Percentiles rank a stretch among this genome's conserved stretches.
phyloP scores from a whole-genome alignment of 92 coral and sea anemone species.

The Paramuricea clavata region DNA sequence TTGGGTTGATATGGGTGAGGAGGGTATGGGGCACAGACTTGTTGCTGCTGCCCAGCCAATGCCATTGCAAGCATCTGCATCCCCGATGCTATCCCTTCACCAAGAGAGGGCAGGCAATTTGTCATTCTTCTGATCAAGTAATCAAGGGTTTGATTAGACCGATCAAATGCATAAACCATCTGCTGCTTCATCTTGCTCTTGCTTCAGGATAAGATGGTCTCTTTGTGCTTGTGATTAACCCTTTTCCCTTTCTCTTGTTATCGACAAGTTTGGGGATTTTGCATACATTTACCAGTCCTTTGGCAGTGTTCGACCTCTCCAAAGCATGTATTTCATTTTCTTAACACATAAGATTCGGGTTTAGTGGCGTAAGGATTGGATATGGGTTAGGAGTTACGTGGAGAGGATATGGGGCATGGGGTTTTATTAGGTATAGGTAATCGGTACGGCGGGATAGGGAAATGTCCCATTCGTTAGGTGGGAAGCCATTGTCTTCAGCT shows the following conservation, averaged over 20 bases:
- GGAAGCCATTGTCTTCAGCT: too few species aligned
- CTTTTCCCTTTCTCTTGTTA: slow-evolving; percentile 54
- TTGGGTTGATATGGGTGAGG: background rate
- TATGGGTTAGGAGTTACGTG: too few species aligned
- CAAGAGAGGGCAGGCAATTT: slow-evolving; percentile 52
- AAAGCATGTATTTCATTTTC: slow-evolving; percentile 3
- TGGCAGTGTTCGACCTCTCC: too few species aligned
- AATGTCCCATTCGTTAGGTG: too few species aligned
- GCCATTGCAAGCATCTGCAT: slow-evolving; percentile 59
- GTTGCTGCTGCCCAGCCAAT: slow-evolving; percentile 19
- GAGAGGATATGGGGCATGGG: too few species aligned
- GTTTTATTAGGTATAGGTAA: too few species aligned
- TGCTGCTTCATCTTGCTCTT: too few species aligned
- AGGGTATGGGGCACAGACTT: slow-evolving; percentile 13
- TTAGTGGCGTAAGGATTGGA: too few species aligned
- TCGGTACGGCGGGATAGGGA: too few species aligned
- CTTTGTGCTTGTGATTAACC: slow-evolving; percentile 52
- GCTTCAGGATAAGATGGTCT: too few species aligned
- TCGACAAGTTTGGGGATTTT: slow-evolving; percentile 54
- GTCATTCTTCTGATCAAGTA: slow-evolving; percentile 43
- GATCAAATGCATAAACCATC: too few species aligned
- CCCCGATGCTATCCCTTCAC: slow-evolving; percentile 57
- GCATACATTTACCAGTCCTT: background rate
- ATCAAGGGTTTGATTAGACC: slow-evolving; percentile 22
- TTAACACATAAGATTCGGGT: background rate